Conservation (phyloP, 1,140 invertebrate species). For the Anagrus nilaparvatae region DNA sequence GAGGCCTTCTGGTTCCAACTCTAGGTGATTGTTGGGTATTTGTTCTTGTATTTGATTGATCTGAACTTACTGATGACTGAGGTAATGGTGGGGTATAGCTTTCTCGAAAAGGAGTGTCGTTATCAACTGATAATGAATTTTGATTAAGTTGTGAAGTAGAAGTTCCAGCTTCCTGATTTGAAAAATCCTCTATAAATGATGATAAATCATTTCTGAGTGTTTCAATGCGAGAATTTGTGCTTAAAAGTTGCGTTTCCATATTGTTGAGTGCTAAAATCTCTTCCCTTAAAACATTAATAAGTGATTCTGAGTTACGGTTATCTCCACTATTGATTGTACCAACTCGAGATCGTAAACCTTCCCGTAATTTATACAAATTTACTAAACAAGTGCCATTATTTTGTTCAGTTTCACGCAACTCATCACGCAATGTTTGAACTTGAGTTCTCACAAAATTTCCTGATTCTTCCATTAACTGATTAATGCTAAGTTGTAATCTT, state of each 20-base stretch:
- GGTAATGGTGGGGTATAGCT: not conserved
- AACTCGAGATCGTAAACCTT: conserved; percentile 17
- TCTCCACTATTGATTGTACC: conserved; percentile 12
- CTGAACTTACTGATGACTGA: no score
- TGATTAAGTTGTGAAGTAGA: no score
- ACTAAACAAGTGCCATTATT: conserved; percentile 20
- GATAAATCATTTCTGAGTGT: conserved; percentile 18
- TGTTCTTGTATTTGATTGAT: not conserved
- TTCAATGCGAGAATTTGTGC: conserved; percentile 21
- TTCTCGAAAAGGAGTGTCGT: not conserved
- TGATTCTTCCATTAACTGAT: conserved; percentile 15
- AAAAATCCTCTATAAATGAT: not conserved
- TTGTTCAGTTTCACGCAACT: conserved; percentile 17
- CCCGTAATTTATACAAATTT: conserved; percentile 19
- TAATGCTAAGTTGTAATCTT: conserved; percentile 16
- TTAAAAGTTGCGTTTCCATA: conserved; percentile 22
- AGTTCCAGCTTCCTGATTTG: no score
- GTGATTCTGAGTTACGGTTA: conserved; percentile 8
- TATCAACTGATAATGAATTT: no score
- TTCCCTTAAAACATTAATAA: conserved; percentile 20
- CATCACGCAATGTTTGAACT: conserved; percentile 18
- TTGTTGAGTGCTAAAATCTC: conserved; percentile 23
- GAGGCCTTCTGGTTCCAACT: not conserved
- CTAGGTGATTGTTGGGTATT: not conserved
- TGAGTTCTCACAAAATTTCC: conserved; percentile 13